These are phyloP conservation scores for Phthorimaea operculella DNA, from an alignment of 1,140 invertebrate genomes.

Conservation along the genomic window DNA sequence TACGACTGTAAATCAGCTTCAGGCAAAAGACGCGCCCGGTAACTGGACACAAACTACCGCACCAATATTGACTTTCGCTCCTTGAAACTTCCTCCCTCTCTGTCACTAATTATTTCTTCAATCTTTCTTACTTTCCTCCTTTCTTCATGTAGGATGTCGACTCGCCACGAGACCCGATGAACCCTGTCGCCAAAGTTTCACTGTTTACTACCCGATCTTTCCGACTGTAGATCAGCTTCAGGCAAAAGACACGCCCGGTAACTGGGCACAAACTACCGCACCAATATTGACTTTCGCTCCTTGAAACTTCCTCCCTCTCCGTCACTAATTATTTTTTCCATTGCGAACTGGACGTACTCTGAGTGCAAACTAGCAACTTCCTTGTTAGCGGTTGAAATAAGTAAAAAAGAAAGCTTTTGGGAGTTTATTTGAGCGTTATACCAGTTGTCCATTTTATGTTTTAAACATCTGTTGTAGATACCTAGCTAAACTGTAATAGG, in stretches of 20 bases:
- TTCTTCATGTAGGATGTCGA: too few species aligned
- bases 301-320: constrained; percentile 31
- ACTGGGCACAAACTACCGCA: constrained; percentile 38
- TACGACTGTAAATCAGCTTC: not conserved
- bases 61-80: constrained; percentile 43
- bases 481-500: too few species aligned
- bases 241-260: constrained; percentile 26
- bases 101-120: too few species aligned
- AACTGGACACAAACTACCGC: constrained; percentile 38
- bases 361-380: too few species aligned
- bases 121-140: too few species aligned
- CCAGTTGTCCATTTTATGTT: too few species aligned
- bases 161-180: too few species aligned
- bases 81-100: constrained; percentile 35
- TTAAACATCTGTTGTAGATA: too few species aligned
- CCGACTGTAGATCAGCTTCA: not conserved
- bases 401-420: too few species aligned
- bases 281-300: constrained; percentile 42
- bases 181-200: too few species aligned
- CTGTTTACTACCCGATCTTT: not conserved
- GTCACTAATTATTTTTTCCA: constrained; percentile 27
- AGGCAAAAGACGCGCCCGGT: constrained; percentile 24
- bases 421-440: too few species aligned
- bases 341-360: not conserved
- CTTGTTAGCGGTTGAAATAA: too few species aligned